Evolutionary conservation across 1,140 invertebrate species (phyloP).

Genomic region (Leptonema lineaticorne): DNA sequence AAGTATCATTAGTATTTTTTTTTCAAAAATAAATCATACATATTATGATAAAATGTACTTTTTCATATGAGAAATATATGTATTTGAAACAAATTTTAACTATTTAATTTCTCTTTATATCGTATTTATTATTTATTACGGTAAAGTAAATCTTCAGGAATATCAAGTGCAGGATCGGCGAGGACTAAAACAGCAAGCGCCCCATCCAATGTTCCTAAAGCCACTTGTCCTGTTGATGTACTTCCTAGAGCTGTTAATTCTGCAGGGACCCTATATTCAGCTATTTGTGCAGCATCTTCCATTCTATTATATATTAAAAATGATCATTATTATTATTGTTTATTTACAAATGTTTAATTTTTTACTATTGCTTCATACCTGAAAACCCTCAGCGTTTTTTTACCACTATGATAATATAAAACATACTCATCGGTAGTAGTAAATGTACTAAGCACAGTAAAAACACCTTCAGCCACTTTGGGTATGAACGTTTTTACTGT

Average conservation of each 20-base stretch:
- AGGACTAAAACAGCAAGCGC: slow-evolving; percentile 90
- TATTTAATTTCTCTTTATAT: too few species aligned
- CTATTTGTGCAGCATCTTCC: slow-evolving; percentile 83
- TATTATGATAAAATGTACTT: too few species aligned
- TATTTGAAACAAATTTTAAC: too few species aligned
- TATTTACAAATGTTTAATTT: not conserved
- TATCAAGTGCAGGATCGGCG: slow-evolving; percentile 67
- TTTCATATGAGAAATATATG: too few species aligned
- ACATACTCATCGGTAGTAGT: slow-evolving; percentile 94
- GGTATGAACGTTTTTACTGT: slow-evolving; percentile 85
- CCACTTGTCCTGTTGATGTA: slow-evolving; percentile 74
- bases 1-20: too few species aligned
- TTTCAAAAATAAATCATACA: too few species aligned
- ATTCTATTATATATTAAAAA: slow-evolving; percentile 58
- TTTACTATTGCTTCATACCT: slow-evolving; percentile 63
- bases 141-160: slow-evolving; percentile 41
- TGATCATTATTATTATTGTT: not conserved
- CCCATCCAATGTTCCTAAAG: slow-evolving; percentile 90
- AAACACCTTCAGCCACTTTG: slow-evolving; percentile 94
- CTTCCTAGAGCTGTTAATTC: slow-evolving; percentile 76
- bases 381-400: slow-evolving; percentile 90
- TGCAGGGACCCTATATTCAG: slow-evolving; percentile 89
- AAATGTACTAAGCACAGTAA: slow-evolving; percentile 92
- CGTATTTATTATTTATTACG: slow-evolving; percentile 22
- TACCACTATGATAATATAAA: slow-evolving; percentile 93